These are phyloP conservation scores for Strigops habroptila DNA, from an alignment of 2,113 vertebrate species.

Conservation along the genomic window DNA sequence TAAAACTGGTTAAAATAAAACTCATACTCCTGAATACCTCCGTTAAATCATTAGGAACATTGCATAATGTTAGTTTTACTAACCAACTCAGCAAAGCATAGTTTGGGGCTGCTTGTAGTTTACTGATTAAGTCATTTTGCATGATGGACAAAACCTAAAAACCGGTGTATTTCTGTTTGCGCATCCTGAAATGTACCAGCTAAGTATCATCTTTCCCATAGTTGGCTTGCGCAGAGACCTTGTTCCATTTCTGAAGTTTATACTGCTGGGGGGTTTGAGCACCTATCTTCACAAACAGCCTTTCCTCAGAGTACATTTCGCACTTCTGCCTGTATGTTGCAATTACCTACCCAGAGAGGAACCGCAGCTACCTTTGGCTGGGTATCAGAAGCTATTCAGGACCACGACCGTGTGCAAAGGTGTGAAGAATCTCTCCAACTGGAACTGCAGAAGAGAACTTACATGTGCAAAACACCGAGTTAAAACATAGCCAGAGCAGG, in stretches of 20 bases:
- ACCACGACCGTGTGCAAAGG: background rate
- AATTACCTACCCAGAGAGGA: background rate
- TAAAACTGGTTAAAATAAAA: background rate
- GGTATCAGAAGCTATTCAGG: background rate
- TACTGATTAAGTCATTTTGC: background rate
- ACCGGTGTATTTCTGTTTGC: background rate
- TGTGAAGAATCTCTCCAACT: background rate
- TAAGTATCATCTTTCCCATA: background rate
- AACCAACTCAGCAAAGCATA: background rate
- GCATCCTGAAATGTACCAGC: background rate
- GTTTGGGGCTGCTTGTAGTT: background rate
- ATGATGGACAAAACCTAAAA: background rate
- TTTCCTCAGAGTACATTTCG: background rate
- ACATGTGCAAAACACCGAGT: background rate
- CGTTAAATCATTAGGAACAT: background rate
- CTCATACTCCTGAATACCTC: background rate
- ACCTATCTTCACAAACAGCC: background rate
- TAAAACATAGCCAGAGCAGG: background rate
- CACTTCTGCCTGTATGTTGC: background rate
- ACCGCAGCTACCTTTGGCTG: background rate
- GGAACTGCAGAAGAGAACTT: background rate
- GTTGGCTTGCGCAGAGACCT: background rate
- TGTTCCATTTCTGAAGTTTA: background rate
- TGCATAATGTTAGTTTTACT: background rate
- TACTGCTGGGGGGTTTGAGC: background rate